These are phyloP conservation scores for Actenoides hombroni DNA, from an alignment of 2,113 vertebrate genomes.

Conservation along the genomic window DNA sequence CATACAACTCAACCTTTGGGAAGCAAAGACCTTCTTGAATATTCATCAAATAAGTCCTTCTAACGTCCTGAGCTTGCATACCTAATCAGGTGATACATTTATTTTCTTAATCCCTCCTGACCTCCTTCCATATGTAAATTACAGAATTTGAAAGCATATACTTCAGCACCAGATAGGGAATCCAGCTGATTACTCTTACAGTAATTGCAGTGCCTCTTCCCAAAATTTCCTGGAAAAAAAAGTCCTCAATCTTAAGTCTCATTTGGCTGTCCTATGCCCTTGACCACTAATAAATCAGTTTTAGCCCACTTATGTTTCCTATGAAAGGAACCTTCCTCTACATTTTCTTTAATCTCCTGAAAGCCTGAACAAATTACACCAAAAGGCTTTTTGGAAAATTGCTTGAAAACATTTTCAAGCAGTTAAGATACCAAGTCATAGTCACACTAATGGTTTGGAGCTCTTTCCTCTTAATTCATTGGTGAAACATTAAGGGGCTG, in stretches of 20 bases:
- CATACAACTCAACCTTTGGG: neutral
- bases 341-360: neutral
- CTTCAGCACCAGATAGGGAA: neutral
- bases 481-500: neutral
- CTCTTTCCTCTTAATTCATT: neutral
- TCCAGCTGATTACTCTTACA: neutral
- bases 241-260: neutral
- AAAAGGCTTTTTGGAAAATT: neutral
- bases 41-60: conserved; percentile 15
- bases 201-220: neutral
- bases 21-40: neutral
- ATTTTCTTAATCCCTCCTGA: conserved; percentile 5
- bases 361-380: neutral
- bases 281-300: neutral
- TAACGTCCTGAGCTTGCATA: neutral
- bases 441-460: neutral
- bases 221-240: neutral
- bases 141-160: neutral
- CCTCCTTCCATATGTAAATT: conserved; percentile 15
- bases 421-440: neutral
- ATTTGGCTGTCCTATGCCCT: neutral
- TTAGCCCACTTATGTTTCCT: neutral
- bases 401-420: neutral
- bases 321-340: neutral
- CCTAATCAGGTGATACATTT: conserved; percentile 1